phyloP scores from a whole-genome alignment of 2,113 vertebrate genomes.

The Corythaixoides concolor region DNA sequence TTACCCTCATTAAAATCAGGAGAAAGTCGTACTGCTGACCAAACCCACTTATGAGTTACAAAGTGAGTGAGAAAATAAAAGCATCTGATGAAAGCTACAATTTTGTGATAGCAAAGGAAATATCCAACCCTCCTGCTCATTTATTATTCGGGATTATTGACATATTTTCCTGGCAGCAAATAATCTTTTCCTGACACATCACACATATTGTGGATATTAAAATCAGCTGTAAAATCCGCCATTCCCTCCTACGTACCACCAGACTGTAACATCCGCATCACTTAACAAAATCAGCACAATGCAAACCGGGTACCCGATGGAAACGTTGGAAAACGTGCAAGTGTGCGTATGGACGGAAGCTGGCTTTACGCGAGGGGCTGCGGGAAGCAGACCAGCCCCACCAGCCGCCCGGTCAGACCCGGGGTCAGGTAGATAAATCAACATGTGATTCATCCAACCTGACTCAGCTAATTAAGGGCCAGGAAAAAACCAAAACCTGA shows the following conservation, averaged over 20 bases:
- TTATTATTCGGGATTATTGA: conserved; percentile 32
- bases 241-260: conserved; percentile 10
- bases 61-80: conserved; percentile 24
- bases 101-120: conserved; percentile 35
- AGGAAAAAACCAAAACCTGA: not conserved
- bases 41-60: not conserved
- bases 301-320: fast-evolving
- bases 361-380: not conserved
- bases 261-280: conserved; percentile 23
- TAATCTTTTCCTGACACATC: conserved; percentile 24
- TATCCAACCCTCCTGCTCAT: not conserved
- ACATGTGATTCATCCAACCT: not conserved
- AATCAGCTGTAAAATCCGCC: conserved; percentile 45
- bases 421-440: not conserved
- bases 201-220: conserved; percentile 26
- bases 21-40: conserved; percentile 22
- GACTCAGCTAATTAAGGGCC: not conserved
- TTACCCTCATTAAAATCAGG: not conserved
- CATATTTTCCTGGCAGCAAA: conserved; percentile 46
- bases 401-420: too few relatives aligned
- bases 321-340: not conserved
- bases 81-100: not conserved
- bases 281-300: conserved; percentile 25
- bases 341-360: fast-evolving
- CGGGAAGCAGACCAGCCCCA: not conserved